Evolutionary conservation across 1,140 invertebrate genomes (phyloP).

Genomic region (Pachypeltis micranthus): DNA sequence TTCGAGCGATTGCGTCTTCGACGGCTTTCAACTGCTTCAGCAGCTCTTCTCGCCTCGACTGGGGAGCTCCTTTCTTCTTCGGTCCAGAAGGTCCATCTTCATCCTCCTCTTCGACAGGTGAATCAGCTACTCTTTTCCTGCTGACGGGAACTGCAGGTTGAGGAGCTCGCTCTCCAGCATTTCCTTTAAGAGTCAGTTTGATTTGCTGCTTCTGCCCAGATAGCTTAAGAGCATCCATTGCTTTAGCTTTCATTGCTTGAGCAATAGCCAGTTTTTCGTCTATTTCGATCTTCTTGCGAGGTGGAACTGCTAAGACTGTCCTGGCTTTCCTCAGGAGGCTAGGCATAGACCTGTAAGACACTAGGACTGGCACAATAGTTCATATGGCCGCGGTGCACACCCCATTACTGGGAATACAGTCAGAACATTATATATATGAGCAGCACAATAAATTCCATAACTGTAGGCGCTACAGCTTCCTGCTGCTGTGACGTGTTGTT

Average conservation of each 20-base stretch:
- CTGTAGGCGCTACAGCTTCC: too few relatives aligned
- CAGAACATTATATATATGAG: too few relatives aligned
- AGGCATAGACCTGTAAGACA: too few relatives aligned
- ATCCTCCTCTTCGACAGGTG: too few relatives aligned
- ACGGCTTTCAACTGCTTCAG: conserved; percentile 95
- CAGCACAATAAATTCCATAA: too few relatives aligned
- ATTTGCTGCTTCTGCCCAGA: conserved; percentile 54
- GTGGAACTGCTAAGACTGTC: too few relatives aligned
- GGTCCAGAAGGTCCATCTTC: too few relatives aligned
- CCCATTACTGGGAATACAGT: too few relatives aligned
- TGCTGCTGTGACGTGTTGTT: too few relatives aligned
- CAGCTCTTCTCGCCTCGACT: conserved; percentile 81
- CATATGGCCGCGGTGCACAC: too few relatives aligned
- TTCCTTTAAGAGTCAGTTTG: conserved; percentile 51
- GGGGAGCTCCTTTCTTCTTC: conserved; percentile 48
- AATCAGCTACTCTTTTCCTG: conserved; percentile 4
- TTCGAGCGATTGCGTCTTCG: conserved; percentile 94
- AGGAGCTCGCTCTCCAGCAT: conserved; percentile 1
- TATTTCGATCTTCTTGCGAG: conserved; percentile 38
- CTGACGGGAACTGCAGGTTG: not conserved
- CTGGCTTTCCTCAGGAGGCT: too few relatives aligned
- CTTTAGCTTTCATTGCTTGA: conserved; percentile 32
- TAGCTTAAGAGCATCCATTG: conserved; percentile 40
- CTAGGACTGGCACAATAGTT: too few relatives aligned
- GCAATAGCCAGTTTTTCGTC: conserved; percentile 31